A percentile compares a stretch with the other conserved stretches of the same genome.
Evolutionary conservation across 2,797 vertebrate genomes (phyloP).

Genomic region (Buphagus erythrorhynchus): DNA sequence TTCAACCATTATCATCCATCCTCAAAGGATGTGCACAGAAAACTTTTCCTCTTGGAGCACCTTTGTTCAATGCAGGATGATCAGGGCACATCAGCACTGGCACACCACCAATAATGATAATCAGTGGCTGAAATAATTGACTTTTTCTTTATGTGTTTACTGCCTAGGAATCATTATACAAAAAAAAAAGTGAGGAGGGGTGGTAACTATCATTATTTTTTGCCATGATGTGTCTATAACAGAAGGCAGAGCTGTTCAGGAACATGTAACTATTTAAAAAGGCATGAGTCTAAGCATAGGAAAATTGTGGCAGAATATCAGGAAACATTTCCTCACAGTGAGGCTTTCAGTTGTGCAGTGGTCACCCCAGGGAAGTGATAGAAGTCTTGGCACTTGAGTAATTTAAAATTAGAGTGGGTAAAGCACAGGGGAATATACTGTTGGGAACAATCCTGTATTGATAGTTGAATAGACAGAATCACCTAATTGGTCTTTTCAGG

Average conservation of each 20-base stretch:
- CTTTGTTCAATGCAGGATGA: background rate
- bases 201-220: background rate
- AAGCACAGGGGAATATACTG: slow-evolving; percentile 66
- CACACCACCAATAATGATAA: background rate
- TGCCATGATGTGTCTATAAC: fast-evolving
- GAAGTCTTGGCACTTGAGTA: slow-evolving; percentile 69
- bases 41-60: background rate
- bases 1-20: background rate
- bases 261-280: background rate
- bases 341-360: slow-evolving; percentile 40
- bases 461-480: slow-evolving; percentile 66
- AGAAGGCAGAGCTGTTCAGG: background rate
- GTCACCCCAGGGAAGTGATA: slow-evolving; percentile 62
- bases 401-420: slow-evolving; percentile 69
- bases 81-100: background rate
- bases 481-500: slow-evolving; percentile 69
- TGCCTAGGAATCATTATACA: background rate
- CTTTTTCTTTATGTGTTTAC: background rate
- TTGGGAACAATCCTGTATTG: slow-evolving; percentile 65
- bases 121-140: background rate
- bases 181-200: fast-evolving
- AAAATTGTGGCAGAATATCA: slow-evolving; percentile 49
- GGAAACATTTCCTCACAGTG: slow-evolving; percentile 52
- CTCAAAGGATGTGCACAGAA: background rate
- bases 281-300: background rate